These are phyloP conservation scores for Sarotherodon lohbergeri DNA, from an alignment of 2,113 vertebrate species.

Conservation along the genomic window DNA sequence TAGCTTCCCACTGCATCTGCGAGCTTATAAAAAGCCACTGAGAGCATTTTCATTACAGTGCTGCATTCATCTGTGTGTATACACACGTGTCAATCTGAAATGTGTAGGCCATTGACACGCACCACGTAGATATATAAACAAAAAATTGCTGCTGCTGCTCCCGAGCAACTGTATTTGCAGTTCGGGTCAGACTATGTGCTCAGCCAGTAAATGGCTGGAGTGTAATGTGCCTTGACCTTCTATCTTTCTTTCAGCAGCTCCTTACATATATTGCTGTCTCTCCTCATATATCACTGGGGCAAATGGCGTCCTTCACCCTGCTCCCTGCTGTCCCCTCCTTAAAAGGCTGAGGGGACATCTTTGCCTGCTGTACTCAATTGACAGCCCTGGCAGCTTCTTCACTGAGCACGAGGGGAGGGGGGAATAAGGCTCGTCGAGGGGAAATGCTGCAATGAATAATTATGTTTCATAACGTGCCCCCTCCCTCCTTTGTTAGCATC, in stretches of 20 bases:
- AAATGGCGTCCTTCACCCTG: slow-evolving; percentile 68
- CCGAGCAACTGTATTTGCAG: slow-evolving; percentile 63
- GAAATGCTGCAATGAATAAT: slow-evolving; percentile 65
- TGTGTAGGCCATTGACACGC: slow-evolving; percentile 61
- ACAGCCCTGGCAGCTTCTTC: slow-evolving; percentile 49
- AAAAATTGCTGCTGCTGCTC: slow-evolving; percentile 12
- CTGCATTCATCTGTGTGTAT: slow-evolving; percentile 61
- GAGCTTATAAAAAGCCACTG: slow-evolving; percentile 62
- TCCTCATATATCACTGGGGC: slow-evolving; percentile 67
- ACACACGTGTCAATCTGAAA: slow-evolving; percentile 58
- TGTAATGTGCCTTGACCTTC: slow-evolving; percentile 72
- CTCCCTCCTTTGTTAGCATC: slow-evolving; percentile 57
- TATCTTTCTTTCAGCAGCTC: slow-evolving; percentile 67
- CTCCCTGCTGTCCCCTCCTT: slow-evolving; percentile 52
- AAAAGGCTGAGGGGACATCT: slow-evolving; percentile 68
- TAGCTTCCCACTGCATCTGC: slow-evolving; percentile 59
- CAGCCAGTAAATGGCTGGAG: slow-evolving; percentile 60
- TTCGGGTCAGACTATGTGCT: slow-evolving; percentile 53
- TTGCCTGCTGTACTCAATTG: slow-evolving; percentile 45
- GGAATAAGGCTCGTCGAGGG: neutral
- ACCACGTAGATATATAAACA: slow-evolving; percentile 10
- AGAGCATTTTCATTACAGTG: slow-evolving; percentile 60
- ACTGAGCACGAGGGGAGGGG: neutral
- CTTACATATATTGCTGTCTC: slow-evolving; percentile 67
- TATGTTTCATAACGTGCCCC: slow-evolving; percentile 56